Base-by-base conservation (phyloP, 2,113 vertebrate genomes). In the Apodemus sylvaticus region DNA sequence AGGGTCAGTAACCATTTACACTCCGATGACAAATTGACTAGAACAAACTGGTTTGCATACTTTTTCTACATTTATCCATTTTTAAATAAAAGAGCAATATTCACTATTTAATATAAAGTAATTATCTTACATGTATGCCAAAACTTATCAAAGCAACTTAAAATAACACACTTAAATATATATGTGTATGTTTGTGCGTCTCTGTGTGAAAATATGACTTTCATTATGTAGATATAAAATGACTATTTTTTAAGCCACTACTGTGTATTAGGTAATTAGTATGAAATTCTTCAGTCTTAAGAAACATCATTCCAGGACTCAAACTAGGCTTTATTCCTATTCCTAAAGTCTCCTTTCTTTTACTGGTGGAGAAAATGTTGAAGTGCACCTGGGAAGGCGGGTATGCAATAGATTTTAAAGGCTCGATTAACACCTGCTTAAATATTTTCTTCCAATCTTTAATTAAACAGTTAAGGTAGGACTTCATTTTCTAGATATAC, bases 351-450 rank as follows among this genome's bases (percentile, higher is more conserved):
- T 96, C 66, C 55, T 94, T 96, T 95, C 95, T 90, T 95, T 97
- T 91, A 81, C 93, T 78, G 71, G 26, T 94, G 74, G 86, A 96
- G 89, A 90, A 89, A 96, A 96, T 90, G 62, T 91, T 95, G 55
- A 86, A 76, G 82, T 97, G 97, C 97, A 98, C 97, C 97, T 97
- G 97, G 96, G 58, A 94, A 97, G 77, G 22, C 79, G 42, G 78
- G n/a, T 64, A 74, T 93, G 86, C 89, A 95, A 76, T 93, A 95
- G 82, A 78, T 83, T 97, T 96, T 96, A 88, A 94, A 94, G 92
- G 94, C 86, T 94, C 97, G 97, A 97, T 98, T 97, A 98, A 97
- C 97, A 98, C 95, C 97, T 97, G 96, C 97, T 98, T 98, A 96
- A 97, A 98, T 97, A 97, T 96, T 97, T 98, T 97, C 95, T 97